Evolutionary conservation across 2,113 vertebrate genomes (phyloP).

Genomic region (Nicator chloris): DNA sequence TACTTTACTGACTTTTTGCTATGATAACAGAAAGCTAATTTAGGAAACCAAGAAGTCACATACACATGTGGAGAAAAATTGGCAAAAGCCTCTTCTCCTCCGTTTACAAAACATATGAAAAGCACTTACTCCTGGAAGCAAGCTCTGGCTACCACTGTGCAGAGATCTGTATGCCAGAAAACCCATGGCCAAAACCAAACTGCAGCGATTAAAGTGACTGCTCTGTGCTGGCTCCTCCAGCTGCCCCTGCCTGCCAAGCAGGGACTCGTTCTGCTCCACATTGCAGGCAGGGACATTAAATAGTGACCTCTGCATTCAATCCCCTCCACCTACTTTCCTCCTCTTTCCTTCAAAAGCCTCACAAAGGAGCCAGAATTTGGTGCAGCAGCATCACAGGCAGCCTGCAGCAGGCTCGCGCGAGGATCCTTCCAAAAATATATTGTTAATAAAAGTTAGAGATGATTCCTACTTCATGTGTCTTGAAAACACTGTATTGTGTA

Average conservation of each 20-base stretch:
- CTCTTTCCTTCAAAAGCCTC: not conserved
- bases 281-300: not conserved
- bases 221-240: constrained; percentile 1
- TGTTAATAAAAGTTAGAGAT: not conserved
- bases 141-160: constrained; percentile 37
- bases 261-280: not conserved
- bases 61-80: not conserved
- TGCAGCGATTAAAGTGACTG: not conserved
- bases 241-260: not conserved
- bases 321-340: not conserved
- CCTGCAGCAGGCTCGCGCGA: not conserved
- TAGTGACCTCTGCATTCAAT: not conserved
- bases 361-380: not conserved
- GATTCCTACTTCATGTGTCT: not conserved
- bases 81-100: not conserved
- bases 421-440: not conserved
- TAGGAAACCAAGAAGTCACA: not conserved
- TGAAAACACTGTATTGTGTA: not conserved
- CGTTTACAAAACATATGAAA: not conserved
- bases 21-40: not conserved
- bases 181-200: not conserved
- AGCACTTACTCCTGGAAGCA: constrained; percentile 34
- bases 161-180: not conserved
- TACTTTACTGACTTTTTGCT: not conserved
- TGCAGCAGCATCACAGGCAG: not conserved